Conservation (phyloP, 2,888 invertebrate species). For the Strigamia maritima region DNA sequence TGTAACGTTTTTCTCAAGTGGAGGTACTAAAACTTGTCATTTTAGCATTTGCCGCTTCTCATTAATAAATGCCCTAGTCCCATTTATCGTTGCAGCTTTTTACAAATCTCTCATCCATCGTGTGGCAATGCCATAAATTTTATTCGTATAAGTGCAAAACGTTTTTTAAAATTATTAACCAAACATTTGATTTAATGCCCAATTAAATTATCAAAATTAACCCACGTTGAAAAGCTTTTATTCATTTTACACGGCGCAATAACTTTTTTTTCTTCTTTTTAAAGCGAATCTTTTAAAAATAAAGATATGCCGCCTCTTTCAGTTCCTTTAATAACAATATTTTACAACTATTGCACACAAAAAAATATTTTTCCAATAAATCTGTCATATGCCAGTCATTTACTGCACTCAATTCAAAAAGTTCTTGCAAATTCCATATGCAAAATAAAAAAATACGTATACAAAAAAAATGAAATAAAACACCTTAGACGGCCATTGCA, state of each 20-base stretch:
- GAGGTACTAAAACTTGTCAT: background rate
- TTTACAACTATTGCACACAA: background rate
- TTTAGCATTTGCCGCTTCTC: constrained; percentile 16
- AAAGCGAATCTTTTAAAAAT: background rate
- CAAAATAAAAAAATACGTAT: background rate
- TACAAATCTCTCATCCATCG: constrained; percentile 28
- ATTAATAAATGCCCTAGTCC: constrained; percentile 1
- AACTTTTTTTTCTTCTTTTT: background rate
- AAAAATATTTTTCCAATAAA: background rate
- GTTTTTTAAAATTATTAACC: constrained; percentile 6
- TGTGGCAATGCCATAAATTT: constrained; percentile 4
- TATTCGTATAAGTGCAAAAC: background rate
- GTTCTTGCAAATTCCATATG: background rate
- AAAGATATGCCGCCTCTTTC: background rate
- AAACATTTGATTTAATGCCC: constrained; percentile 23
- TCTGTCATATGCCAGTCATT: constrained; percentile 16
- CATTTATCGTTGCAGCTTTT: constrained; percentile 18
- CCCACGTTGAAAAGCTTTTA: background rate
- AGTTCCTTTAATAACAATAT: background rate
- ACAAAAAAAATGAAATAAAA: background rate
- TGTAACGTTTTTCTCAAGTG: background rate
- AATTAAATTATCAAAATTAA: constrained; percentile 29
- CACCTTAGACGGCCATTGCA: background rate
- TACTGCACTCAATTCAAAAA: background rate
- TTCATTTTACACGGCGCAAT: background rate